These are phyloP conservation scores for Prolemur simus DNA, from an alignment of 2,113 vertebrate species.

Conservation along the genomic window DNA sequence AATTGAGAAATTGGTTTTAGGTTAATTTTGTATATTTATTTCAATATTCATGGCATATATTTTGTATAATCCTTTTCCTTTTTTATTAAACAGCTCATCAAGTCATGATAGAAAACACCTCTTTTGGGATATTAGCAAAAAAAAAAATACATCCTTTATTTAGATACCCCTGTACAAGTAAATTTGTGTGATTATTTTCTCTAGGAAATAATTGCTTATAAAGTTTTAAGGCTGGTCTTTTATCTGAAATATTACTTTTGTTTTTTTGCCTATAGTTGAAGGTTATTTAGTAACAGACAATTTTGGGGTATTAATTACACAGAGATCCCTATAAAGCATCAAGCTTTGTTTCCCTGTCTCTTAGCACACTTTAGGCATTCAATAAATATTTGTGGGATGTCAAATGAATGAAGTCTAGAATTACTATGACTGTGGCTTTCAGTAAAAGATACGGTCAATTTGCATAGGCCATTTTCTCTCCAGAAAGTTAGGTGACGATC, in stretches of 20 bases:
- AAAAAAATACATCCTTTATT: background rate
- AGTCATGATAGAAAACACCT: background rate
- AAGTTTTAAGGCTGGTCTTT: background rate
- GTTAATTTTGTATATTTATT: background rate
- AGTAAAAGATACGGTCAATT: conserved; percentile 10
- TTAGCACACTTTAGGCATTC: background rate
- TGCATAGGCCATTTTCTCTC: conserved; percentile 33
- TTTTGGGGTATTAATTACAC: background rate
- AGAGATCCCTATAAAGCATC: background rate
- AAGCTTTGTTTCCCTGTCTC: background rate
- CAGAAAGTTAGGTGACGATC: conserved; percentile 36
- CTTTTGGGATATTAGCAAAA: background rate
- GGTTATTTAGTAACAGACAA: background rate
- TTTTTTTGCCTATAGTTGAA: background rate
- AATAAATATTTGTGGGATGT: conserved; percentile 60
- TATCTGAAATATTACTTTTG: background rate
- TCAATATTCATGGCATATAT: background rate
- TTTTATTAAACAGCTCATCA: background rate
- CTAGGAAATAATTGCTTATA: background rate
- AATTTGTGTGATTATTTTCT: background rate
- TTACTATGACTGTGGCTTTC: conserved; percentile 5
- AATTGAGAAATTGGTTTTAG: background rate
- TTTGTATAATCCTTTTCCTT: background rate
- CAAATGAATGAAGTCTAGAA: conserved; percentile 46
- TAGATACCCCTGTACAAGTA: background rate